phyloP scores from a whole-genome alignment of 2,797 vertebrate genomes.

The Dendrocincla tyrannina region DNA sequence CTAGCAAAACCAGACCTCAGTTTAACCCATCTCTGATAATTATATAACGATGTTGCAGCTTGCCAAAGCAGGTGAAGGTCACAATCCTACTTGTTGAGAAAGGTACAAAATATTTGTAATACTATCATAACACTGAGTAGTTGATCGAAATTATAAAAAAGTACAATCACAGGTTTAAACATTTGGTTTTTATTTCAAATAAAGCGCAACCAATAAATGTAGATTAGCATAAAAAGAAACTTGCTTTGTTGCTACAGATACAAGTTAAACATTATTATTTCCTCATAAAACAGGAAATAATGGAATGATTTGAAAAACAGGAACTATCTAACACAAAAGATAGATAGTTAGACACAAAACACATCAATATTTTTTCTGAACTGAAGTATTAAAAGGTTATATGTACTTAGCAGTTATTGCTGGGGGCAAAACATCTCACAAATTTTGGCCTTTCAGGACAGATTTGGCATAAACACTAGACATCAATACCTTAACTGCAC shows the following conservation, averaged over 20 bases:
- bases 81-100: neutral
- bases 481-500: neutral
- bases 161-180: neutral
- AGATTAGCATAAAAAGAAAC: neutral
- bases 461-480: neutral
- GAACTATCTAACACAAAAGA: neutral
- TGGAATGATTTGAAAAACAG: neutral
- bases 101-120: neutral
- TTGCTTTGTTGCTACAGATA: neutral
- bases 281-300: neutral
- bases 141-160: neutral
- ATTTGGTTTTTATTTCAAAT: neutral
- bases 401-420: neutral
- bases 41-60: neutral
- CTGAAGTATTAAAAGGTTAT: neutral
- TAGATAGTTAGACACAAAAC: neutral
- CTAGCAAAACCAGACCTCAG: constrained; percentile 38
- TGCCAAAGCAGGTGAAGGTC: constrained; percentile 32
- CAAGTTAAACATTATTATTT: neutral
- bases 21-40: constrained; percentile 22
- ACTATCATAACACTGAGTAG: neutral
- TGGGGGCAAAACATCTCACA: neutral
- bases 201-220: neutral
- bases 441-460: neutral
- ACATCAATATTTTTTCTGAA: neutral